Conservation (phyloP, 1,140 invertebrate genomes). For the Frieseomelitta varia region DNA sequence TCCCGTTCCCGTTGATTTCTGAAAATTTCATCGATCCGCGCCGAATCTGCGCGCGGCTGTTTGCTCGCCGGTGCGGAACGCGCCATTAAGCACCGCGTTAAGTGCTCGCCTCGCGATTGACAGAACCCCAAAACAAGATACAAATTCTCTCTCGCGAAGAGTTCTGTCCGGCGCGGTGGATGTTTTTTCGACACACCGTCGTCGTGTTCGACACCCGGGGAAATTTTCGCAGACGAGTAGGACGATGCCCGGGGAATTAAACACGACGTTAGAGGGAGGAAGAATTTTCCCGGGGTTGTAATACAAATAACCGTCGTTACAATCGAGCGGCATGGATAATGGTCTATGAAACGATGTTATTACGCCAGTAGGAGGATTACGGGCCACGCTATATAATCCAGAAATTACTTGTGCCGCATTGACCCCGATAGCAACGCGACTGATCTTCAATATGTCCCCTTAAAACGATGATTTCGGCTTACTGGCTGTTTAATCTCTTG, state of each 20-base stretch:
- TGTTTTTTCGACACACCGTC: background rate
- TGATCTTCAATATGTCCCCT: constrained; percentile 55
- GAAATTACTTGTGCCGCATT: constrained; percentile 54
- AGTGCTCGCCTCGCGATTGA: background rate
- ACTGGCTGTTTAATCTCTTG: constrained; percentile 48
- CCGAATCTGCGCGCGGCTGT: too few species aligned
- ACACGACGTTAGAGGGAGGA: background rate
- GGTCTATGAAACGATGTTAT: constrained; percentile 42
- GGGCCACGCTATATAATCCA: constrained; percentile 49
- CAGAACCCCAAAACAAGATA: background rate
- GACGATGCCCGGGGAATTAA: background rate
- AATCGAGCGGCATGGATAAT: constrained; percentile 26
- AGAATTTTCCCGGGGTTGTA: constrained; percentile 2
- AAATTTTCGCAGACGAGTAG: background rate
- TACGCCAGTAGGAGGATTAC: constrained; percentile 42
- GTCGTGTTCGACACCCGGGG: too few species aligned
- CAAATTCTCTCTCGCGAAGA: too few species aligned
- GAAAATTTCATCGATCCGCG: background rate
- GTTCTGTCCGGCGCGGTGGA: background rate
- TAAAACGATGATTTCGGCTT: constrained; percentile 45
- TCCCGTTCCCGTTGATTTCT: background rate
- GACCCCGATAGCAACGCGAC: constrained; percentile 42
- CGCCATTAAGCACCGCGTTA: background rate
- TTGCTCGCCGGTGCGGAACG: background rate
- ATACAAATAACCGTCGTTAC: constrained; percentile 9